Base-by-base conservation (phyloP, 2,888 invertebrate genomes). In the Leptinotarsa haldemani region DNA sequence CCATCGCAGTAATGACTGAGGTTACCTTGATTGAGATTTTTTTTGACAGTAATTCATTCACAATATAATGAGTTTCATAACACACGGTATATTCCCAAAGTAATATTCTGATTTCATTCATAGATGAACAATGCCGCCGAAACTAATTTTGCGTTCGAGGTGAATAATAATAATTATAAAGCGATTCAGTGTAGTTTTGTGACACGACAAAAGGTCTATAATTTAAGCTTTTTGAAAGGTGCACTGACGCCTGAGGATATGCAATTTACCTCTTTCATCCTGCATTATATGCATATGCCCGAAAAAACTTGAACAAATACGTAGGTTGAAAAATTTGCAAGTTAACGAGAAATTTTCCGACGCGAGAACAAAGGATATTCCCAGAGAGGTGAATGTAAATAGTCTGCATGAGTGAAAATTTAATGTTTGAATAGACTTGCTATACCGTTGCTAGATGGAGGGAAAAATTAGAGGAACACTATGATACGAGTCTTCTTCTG, bases 261-360 rank as follows among this genome's bases (percentile, higher is more conserved):
- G 69, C 18, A 69, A 61, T 69, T 69, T 69, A 46, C 52, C 46
- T 46, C 47, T 48, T 46, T 63, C 61, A 4, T 46, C 46, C 46
- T 20, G 46, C 56, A 30, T 40, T 68, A 56, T 50, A 48, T 56
- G 46, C 40, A n/a, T 61, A 40, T 40, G 61, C 58, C 25, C 15
- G 52, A 70, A 30, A 46, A 65, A 71, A 15, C 40, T 46, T 22
- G 52, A 40, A 61, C 30, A 25, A 40, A 40, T 48, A 64, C 52
- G 70, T 70, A 70, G 64, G 64, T 64, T 70, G 46, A 15, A 48
- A 40, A 70, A 70, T 70, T 70, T 70, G 70, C 70, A 70, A 70
- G 70, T 48, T 63, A 70, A 70, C 52, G 25, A 64, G 47, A 64
- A 64, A 20, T 46, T n/a, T 64, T 58, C 48, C 40, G 12, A 13